Conservation (phyloP, 2,797 vertebrate species). For the Urocyon cinereoargenteus region DNA sequence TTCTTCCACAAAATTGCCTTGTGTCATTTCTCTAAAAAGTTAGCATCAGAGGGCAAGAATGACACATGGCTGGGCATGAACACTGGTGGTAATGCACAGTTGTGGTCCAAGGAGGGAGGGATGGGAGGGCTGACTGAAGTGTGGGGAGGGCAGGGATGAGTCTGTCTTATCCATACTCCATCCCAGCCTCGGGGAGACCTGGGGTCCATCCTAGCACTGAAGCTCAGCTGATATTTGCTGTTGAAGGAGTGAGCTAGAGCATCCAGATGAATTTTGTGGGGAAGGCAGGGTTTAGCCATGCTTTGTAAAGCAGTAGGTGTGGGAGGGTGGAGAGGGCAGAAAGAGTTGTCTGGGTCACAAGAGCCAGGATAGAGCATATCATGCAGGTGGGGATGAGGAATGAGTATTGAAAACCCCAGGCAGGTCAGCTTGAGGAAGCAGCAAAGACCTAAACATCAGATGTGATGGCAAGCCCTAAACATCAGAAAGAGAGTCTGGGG, state of each 20-base stretch:
- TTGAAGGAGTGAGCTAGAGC: not conserved
- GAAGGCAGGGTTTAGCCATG: not conserved
- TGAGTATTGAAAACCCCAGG: not conserved
- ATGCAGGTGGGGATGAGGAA: not conserved
- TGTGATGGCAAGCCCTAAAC: not conserved
- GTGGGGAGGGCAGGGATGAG: not conserved
- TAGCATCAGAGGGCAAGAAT: not conserved
- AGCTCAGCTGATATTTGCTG: not conserved
- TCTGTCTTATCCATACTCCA: not conserved
- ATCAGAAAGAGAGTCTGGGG: not conserved
- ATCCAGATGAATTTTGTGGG: not conserved
- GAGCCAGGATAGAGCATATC: not conserved
- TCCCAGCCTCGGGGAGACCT: not conserved
- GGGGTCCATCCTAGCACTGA: accelerated
- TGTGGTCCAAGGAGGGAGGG: not conserved
- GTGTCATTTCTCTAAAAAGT: not conserved
- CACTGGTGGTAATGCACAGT: accelerated
- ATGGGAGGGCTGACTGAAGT: no score
- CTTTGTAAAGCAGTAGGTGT: not conserved
- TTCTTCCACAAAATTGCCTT: not conserved
- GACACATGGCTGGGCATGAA: accelerated
- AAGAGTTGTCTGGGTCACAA: accelerated
- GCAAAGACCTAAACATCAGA: not conserved
- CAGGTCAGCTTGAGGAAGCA: not conserved
- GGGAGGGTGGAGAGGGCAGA: not conserved